Evolutionary conservation across 2,113 vertebrate genomes (phyloP).

Genomic region (Callorhinus ursinus): DNA sequence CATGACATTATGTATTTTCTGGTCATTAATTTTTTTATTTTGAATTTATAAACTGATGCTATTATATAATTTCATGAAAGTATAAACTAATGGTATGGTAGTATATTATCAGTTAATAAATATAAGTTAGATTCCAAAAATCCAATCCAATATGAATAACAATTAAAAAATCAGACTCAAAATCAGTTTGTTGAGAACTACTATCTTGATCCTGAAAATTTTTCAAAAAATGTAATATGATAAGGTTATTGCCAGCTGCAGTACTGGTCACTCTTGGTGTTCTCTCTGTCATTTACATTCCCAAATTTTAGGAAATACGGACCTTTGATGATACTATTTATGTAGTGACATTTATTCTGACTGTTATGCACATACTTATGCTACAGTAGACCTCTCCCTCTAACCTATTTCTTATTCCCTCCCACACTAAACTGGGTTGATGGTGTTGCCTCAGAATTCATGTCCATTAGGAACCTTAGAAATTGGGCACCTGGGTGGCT

Average conservation of each 20-base stretch:
- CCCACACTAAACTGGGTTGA: not conserved
- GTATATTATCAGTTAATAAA: not conserved
- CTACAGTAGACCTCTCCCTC: not conserved
- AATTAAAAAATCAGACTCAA: not conserved
- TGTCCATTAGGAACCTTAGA: not conserved
- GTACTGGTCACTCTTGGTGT: not conserved
- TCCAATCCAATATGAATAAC: not conserved
- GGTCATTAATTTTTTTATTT: slow-evolving; percentile 12
- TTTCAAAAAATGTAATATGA: not conserved
- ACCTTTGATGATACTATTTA: not conserved
- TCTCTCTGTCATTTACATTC: not conserved
- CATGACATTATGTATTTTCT: not conserved
- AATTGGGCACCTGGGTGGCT: not conserved
- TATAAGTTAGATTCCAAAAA: not conserved
- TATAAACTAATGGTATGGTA: not conserved
- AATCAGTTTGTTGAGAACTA: not conserved
- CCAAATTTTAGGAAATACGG: not conserved
- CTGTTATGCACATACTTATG: not conserved
- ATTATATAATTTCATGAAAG: not conserved
- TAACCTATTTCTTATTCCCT: not conserved
- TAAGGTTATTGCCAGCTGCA: not conserved
- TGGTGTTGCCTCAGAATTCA: not conserved
- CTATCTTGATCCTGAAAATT: not conserved
- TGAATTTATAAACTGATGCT: not conserved
- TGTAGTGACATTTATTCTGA: not conserved